Evolutionary conservation across 2,797 vertebrate species (phyloP), one percentile per base, ranked within the genome.

Genomic region (Propithecus deckenii): DNA sequence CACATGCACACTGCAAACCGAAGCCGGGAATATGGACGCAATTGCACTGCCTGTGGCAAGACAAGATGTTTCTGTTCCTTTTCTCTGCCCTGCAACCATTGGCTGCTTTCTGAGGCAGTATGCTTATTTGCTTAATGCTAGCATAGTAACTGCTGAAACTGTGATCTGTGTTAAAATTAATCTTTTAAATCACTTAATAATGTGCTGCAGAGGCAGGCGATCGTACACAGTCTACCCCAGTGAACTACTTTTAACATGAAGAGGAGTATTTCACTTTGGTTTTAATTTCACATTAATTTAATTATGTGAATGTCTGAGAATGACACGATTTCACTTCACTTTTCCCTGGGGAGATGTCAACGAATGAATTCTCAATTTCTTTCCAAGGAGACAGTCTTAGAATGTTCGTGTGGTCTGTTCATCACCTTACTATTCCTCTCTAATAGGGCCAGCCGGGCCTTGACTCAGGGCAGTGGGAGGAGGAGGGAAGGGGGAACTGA

Each of bases 271-370:
- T 95, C 59, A 93, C 75, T 91, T 93, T 76, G 63, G 32, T 28
- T 92, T 97, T 95, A 76, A 95, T 97, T 96, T 95, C 52, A 52
- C 61, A 71, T 84, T 57, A 55, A 80, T 93, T 95, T 95, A 88
- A 94, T 97, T 90, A 61, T 43, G 57, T 32, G 55, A 75, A 17
- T 46, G 5, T 83, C 72, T 94, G 88, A 85, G 72, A 91, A 74
- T 61, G 94, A 84, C 28, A 75, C 7, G 12, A 1, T 91, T 75
- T 94, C 80, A 69, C 74, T 91, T 97, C 81, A 57, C 30, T 84
- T 91, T 89, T 86, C 86, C 81, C 52, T 57, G 11, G 46, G 46
- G 85, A 92, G 30, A 89, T 50, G 65, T 76, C 95, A 69, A 0
- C 61, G 86, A 69, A 1, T 67, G 83, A 91, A 84, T 46, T 90